Base-by-base conservation (phyloP, 2,113 vertebrate genomes). In the Syngnathus scovelli region DNA sequence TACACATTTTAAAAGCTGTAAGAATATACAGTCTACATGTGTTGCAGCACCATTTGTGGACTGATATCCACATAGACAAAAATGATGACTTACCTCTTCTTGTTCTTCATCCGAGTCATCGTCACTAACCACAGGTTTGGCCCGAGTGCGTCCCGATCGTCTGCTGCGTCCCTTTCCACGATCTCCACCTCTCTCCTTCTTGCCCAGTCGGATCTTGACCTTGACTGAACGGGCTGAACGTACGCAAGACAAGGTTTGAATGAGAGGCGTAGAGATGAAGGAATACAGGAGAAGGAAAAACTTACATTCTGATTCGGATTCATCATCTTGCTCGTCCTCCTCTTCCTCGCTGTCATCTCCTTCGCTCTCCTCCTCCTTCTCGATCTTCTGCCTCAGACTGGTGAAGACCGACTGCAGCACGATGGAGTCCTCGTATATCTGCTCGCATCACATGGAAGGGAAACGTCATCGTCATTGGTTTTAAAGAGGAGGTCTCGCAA, bases 381-480 rank as follows among this genome's bases (percentile, higher is more conserved):
- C 95, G 0, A 95, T 92, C 75, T 96, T 96, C 84, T 96, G 94
- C 73, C 95, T 83, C 62, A 96, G 89, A 2, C 95, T 97, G 80
- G 95, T 95, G 80, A 97, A 97, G 21, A 96, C 95, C 0, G 95
- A 97, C 88, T 97, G 95, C 0, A 97, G 90, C 46, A 97, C 95
- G 0, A 96, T 96, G 70, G 95, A 96, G 75, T 97, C 95, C 74
- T 97, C 95, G 0, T 97, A 96, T 74, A 97, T 96, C 95, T 95
- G 85, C 39, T 56, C 83, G 49, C 36, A 62, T 11, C 49, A 73
- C n/a, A 49, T 3, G 23, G 48, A 0, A 36, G n/a, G 55, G 58
- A 61, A 66, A 27, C 1, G 6, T 58, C 12, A 44, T 1, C 18
- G 7, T 27, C 19, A 23, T 39, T 12, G 4, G 36, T 56, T 36